These are phyloP conservation scores for Meloidogyne chitwoodi DNA, from an alignment of 1,140 invertebrate species.

Conservation along the genomic window DNA sequence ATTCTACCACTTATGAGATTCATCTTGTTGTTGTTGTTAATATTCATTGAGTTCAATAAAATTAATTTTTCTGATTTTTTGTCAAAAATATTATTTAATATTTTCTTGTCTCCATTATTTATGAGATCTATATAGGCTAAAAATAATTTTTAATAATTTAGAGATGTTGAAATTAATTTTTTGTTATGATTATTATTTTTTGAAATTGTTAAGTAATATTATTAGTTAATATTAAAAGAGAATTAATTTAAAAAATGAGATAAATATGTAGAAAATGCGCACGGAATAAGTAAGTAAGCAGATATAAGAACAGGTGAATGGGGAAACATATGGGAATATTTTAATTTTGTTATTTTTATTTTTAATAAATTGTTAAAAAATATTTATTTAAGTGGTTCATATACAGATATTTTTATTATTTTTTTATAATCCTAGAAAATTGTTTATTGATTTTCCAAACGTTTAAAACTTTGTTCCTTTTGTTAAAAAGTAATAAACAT, in stretches of 20 bases:
- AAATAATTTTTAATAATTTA: no score
- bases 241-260: not conserved
- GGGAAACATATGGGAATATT: no score
- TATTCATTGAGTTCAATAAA: not conserved
- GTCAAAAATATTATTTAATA: not conserved
- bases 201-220: no score
- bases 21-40: slow-evolving; percentile 3
- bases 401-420: not conserved
- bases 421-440: not conserved
- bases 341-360: no score
- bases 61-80: not conserved
- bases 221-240: not conserved
- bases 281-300: not conserved
- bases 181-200: no score
- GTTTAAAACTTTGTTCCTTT: not conserved
- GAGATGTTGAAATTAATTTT: no score
- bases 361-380: no score
- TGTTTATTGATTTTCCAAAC: not conserved
- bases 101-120: not conserved
- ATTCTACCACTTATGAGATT: not conserved
- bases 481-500: not conserved
- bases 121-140: not conserved
- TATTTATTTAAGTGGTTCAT: no score
- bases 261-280: not conserved
- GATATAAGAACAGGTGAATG: no score